Base-by-base conservation (phyloP, 2,113 vertebrate genomes). In the Craseonycteris thonglongyai region DNA sequence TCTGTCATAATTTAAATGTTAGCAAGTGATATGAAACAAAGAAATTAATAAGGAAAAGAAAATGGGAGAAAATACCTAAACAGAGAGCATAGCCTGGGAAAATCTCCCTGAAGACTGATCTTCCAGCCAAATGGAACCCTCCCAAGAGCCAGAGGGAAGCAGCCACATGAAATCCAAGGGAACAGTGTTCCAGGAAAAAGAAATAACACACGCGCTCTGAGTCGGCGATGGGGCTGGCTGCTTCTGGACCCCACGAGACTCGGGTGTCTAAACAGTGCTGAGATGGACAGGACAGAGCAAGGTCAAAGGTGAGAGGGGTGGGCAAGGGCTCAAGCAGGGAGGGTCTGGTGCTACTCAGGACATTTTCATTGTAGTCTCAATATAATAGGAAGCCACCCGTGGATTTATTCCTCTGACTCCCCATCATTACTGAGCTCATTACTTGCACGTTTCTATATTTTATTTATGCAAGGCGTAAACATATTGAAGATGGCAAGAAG, bases 211-310 rank as follows among this genome's bases (percentile, higher is more conserved):
- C 33, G 45, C 7, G 19, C 6, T 26, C 33, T 2, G 9, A 58
- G 13, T 63, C 61, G 76, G 16, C 13, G 5, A 38, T 9, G 26
- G 56, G 4, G 28, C 2, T 38, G 58, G 8, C 30, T 0, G 6
- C 22, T 35, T 68, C 30, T 9, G 66, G 58, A 65, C 28, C 5
- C 47, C 7, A 14, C 13, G 28, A 88, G n/a, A 22, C 19, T 0
- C 7, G 18, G 3, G 12, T 28, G 26, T 14, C 26, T 42, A 1
- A 8, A 21, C 7, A 13, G 22, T 3, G 13, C 12, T 7, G 19
- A 47, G 26, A 38, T 1, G 16, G 59, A 9, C 65, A 54, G 16
- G 16, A 51, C 89, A 68, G 22, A 40, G 21, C 22, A 13, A 45
- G 6, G 8, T 8, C 21, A 14, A 3, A n/a, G 19, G 8, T 16